Evolutionary conservation across 1,140 invertebrate genomes (phyloP), one percentile per base, ranked within the genome.

Genomic region (Drosophila pruinosa): DNA sequence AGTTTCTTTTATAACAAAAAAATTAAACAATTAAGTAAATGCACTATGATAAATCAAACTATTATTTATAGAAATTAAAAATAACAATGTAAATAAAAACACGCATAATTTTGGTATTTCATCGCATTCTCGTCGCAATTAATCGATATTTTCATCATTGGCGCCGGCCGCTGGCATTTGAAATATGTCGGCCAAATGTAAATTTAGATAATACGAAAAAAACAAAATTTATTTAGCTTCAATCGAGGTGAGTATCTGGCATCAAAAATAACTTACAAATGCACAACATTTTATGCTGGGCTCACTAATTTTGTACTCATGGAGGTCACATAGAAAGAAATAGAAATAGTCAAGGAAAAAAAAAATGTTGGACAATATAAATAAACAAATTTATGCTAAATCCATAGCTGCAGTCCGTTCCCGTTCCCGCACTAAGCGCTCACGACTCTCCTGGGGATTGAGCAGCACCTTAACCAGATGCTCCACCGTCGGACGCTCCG

Each of bases 401-500:
- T 61, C 57, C 47, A 26, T 21, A 14, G 72, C 58, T 31, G 69
- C 57, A 1, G 56, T 47, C 26, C 34, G 47, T 45, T 24, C 71
- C 15, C 77, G 70, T 12, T 80, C 69, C 10, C 65, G 53, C 8
- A 73, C 10, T 47, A 89, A 47, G 8, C 78, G 80, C 57, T 81
- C 86, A 2, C 88, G 74, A 71, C 88, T 89, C 5, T 81, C 86
- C 58, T 91, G 74, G 12, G 90, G 86, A 67, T 91, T 90, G 1
- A 91, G 79, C 34, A 91, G 58, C 3, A 90, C 90, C 50, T 91
- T 91, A 1, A 91, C 85, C 41, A 91, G 63, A 69, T 90, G 85
- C 62, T 91, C 91, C 24, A 91, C 90, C 0, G 90, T 89, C 7
- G 91, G 91, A 28, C 91, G 86, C 64, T 91, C 91, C 4, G 90